Base-by-base conservation (phyloP, 2,113 vertebrate species). In the Neoarius graeffei region DNA sequence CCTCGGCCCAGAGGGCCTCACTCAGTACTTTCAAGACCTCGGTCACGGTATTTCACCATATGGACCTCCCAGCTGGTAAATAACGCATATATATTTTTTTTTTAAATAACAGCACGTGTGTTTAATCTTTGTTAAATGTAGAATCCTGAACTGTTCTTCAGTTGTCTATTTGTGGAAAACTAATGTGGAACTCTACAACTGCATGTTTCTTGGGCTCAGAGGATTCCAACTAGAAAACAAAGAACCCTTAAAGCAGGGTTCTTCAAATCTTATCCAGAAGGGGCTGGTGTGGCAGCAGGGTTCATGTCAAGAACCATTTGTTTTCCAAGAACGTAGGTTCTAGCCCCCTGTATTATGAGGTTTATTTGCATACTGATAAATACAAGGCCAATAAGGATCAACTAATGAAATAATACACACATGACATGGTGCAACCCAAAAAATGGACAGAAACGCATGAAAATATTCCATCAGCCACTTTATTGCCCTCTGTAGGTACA, bases 401-500 rank as follows among this genome's bases (percentile, higher is more conserved):
- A 67, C 64, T 11, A 27, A 13, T 67, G 42, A 42, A 67, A 48
- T 23, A 77, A 9, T n/a, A 52, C 50, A 52, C 20, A 52, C 23
- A 79, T 15, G 42, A 54, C 19, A 54, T 2, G 48, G 17, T 76
- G 73, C 42, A 23, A 50, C 17, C 73, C 13, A 60, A 11, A 42
- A 59, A 82, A 62, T 14, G 17, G 30, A 83, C 30, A 84, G 30
- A 19, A 27, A 42, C 35, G 15, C 35, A 1, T 27, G 59, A 59
- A 30, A 62, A 59, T 19, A 52, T 85, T 62, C 59, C 52, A 57
- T 17, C 35, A 76, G 81, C 57, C 17, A 30, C 48, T 92, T 91
- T 92, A 92, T 91, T 92, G 86, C 86, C 86, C 42, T 73, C 50
- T 71, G 81, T 52, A 67, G 25, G 66, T 80, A 87, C 60, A 56